Conservation (phyloP, 2,113 vertebrate species). For the Synodontis membranacea region DNA sequence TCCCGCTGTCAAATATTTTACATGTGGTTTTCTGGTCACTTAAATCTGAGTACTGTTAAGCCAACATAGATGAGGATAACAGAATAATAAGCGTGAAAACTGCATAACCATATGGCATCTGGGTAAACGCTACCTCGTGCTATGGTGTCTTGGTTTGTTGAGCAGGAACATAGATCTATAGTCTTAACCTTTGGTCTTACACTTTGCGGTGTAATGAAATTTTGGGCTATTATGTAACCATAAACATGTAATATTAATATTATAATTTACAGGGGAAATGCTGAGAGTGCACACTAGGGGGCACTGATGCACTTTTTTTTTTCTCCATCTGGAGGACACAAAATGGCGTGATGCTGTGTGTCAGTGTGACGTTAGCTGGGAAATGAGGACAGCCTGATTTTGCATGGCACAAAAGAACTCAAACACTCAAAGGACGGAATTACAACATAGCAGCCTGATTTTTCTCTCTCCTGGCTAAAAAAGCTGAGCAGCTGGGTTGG, state of each 20-base stretch:
- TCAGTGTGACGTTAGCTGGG: slow-evolving; percentile 29
- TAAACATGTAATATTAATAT: neutral
- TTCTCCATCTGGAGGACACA: neutral
- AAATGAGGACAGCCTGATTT: slow-evolving; percentile 51
- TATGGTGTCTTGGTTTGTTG: neutral
- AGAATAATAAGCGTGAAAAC: neutral
- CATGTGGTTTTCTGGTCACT: neutral
- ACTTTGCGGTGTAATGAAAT: neutral
- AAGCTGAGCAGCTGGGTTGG: slow-evolving; percentile 3
- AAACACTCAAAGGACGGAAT: slow-evolving; percentile 4
- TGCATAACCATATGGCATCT: neutral
- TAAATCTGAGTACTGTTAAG: neutral
- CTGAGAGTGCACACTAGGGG: slow-evolving; percentile 60
- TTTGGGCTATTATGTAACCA: neutral
- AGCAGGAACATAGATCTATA: neutral
- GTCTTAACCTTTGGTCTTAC: neutral
- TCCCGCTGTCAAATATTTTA: neutral
- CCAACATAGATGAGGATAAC: neutral
- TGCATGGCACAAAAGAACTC: slow-evolving; percentile 41
- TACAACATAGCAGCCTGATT: slow-evolving; percentile 33
- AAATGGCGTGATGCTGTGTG: slow-evolving; percentile 39
- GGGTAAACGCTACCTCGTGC: neutral
- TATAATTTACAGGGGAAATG: neutral
- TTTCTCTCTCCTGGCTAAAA: slow-evolving; percentile 19
- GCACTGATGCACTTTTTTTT: slow-evolving; percentile 54